These are phyloP conservation scores for Acipenser transmontanus DNA, from an alignment of 2,797 vertebrate genomes.

Conservation along the genomic window DNA sequence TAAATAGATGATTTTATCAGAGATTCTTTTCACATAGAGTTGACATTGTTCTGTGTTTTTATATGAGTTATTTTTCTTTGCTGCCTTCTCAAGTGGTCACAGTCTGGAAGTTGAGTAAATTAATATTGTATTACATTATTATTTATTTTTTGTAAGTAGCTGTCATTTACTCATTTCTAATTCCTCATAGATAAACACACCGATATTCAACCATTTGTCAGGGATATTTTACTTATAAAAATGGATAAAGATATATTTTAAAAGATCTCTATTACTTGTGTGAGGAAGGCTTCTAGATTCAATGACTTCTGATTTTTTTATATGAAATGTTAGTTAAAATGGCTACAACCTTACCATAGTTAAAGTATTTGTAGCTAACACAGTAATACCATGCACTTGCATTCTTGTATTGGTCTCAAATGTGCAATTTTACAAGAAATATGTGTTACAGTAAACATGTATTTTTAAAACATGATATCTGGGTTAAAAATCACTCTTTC, in stretches of 20 bases:
- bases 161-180: slow-evolving; percentile 36
- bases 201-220: slow-evolving; percentile 49
- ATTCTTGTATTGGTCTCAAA: no score
- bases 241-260: slow-evolving; percentile 44
- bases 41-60: slow-evolving; percentile 60
- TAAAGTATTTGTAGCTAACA: no score
- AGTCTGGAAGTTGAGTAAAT: slow-evolving; percentile 40
- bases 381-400: no score
- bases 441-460: no score
- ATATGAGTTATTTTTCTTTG: slow-evolving; percentile 38
- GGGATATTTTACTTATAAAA: slow-evolving; percentile 38
- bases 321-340: no score
- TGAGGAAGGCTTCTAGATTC: no score
- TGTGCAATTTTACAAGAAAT: no score
- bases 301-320: no score
- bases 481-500: no score
- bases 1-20: slow-evolving; percentile 94
- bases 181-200: slow-evolving; percentile 51
- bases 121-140: slow-evolving; percentile 40
- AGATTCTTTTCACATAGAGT: slow-evolving; percentile 69
- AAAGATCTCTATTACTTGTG: no score
- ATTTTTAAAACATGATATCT: no score
- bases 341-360: no score
- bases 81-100: slow-evolving; percentile 48
- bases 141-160: slow-evolving; percentile 40